Evolutionary conservation across 2,113 vertebrate species (phyloP).

Genomic region (Ictalurus furcatus): DNA sequence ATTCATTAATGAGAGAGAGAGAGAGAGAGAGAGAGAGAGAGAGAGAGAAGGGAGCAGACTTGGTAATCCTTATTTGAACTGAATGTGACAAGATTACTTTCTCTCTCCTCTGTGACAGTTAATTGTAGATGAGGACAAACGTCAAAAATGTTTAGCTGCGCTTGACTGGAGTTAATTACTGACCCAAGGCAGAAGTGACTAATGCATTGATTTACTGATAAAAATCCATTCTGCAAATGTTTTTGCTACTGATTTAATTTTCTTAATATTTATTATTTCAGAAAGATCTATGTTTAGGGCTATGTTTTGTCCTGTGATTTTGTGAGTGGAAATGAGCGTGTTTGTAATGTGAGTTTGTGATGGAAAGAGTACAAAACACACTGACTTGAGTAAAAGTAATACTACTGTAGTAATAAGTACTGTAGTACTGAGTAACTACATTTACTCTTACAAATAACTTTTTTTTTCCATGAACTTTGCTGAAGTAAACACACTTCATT

Average conservation of each 20-base stretch:
- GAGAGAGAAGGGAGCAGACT: constrained; percentile 69
- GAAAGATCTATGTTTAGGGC: background rate
- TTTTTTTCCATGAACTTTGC: background rate
- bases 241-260: constrained; percentile 95
- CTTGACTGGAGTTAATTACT: constrained; percentile 97
- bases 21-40: constrained; percentile 49
- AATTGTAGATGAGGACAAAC: constrained; percentile 94
- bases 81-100: constrained; percentile 93
- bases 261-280: constrained; percentile 92
- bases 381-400: background rate
- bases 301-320: background rate
- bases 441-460: background rate
- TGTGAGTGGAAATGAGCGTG: background rate
- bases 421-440: background rate
- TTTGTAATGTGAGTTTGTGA: background rate
- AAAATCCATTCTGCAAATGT: constrained; percentile 90
- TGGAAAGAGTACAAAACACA: background rate
- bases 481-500: background rate
- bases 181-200: constrained; percentile 83
- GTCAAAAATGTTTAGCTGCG: constrained; percentile 99
- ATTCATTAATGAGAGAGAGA: constrained; percentile 74
- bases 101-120: constrained; percentile 94
- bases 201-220: constrained; percentile 95
- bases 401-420: background rate
- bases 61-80: constrained; percentile 80